A percentile compares a stretch with the other conserved stretches of the same genome.
Conservation (phyloP, 2,888 invertebrate genomes). For the Dryococelus australis region DNA sequence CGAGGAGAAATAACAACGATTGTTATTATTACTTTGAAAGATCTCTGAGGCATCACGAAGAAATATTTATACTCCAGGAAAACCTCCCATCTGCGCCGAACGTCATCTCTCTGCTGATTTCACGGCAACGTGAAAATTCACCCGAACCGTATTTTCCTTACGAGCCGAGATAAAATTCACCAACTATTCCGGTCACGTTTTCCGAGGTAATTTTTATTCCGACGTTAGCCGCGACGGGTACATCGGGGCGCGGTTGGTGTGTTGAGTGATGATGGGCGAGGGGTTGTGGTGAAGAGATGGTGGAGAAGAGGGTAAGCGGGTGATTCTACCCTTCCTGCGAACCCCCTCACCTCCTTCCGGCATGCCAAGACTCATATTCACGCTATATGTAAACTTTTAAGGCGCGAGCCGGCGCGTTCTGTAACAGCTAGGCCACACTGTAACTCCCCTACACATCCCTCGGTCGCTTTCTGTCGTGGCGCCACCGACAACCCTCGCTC, state of each 20-base stretch:
- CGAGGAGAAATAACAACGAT: no score
- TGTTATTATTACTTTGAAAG: no score
- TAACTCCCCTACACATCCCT: not conserved
- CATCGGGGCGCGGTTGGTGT: not conserved
- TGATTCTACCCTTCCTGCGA: not conserved
- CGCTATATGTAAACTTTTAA: no score
- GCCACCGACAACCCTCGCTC: not conserved
- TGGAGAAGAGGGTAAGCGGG: not conserved
- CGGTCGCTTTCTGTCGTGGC: not conserved
- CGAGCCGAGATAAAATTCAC: not conserved
- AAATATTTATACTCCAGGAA: no score
- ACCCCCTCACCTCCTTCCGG: not conserved
- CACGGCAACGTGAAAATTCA: not conserved
- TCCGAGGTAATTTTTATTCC: not conserved
- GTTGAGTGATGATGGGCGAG: not conserved
- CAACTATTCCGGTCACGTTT: not conserved
- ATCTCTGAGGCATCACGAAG: no score
- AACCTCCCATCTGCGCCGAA: no score
- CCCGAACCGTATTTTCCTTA: not conserved
- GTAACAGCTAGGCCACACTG: not conserved
- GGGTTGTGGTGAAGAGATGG: not conserved
- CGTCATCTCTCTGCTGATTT: no score
- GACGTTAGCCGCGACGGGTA: not conserved
- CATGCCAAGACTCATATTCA: no score
- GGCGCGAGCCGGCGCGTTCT: not conserved